Evolutionary conservation across 2,888 invertebrate genomes (phyloP), one percentile per base, ranked within the genome.

Genomic region (Lasioglossum vierecki): DNA sequence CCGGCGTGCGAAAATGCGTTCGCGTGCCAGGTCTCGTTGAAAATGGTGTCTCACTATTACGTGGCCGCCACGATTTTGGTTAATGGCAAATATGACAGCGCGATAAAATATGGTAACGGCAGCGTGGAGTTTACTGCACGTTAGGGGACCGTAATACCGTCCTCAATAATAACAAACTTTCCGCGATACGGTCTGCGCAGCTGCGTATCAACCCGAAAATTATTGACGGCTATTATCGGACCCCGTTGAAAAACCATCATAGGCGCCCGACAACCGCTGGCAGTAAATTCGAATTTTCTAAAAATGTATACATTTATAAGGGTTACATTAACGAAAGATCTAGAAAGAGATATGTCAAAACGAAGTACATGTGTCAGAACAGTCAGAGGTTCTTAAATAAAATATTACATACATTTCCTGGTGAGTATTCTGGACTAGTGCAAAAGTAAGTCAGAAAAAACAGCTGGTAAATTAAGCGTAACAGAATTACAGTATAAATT

Each of bases 151-250:
- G 53, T 79, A 84, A 73, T 53, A 44, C 30, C 79, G 66, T 53
- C 66, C 76, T 46, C 79, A 77, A 79, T 76, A 85, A 80, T 83
- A 70, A 78, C 66, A 66, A 85, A 80, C 76, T 86, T 83, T 79
- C 71, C 66, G 60, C 57, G 76, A 66, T 60, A 78, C 13, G 57
- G 26, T 26, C 35, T 41, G 35, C 80, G 35, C 76, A 73, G 73
- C 72, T 76, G 73, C 76, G 63, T 77, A 49, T 76, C 74, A 44
- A 71, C 35, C 57, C 72, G 68, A 79, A 76, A 76, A 70, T 78
- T 82, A 79, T 77, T 60, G 76, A 66, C 60, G 22, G 39, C 39
- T 74, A 79, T 79, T 82, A 46, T 41, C 46, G 46, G 57, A 18
- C 13, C 4, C 53, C 49, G 22, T 68, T 53, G 22, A 57, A 57